Evolutionary conservation across 2,113 vertebrate genomes (phyloP).

Genomic region (Indri indri): DNA sequence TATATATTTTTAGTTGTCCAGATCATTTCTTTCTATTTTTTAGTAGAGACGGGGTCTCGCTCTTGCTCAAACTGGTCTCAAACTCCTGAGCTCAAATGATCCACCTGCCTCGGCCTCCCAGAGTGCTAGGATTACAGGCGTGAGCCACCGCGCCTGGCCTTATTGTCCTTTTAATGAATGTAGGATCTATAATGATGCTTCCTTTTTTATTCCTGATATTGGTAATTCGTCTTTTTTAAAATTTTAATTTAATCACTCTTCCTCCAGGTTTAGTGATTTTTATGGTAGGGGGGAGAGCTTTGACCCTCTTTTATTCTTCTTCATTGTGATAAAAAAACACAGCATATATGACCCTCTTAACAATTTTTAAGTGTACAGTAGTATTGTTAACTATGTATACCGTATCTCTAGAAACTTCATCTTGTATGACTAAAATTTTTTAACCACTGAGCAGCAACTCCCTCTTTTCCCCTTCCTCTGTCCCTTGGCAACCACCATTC

Average conservation of each 20-base stretch:
- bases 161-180: neutral
- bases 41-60: too few species aligned
- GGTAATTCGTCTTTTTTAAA: neutral
- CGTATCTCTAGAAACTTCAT: neutral
- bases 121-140: too few species aligned
- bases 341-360: neutral
- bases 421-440: neutral
- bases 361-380: neutral
- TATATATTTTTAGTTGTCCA: too few species aligned
- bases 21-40: too few species aligned
- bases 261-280: neutral
- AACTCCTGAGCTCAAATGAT: too few species aligned
- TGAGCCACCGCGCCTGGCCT: neutral
- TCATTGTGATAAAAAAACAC: neutral
- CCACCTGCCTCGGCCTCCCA: too few species aligned
- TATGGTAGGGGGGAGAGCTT: neutral
- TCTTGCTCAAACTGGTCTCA: too few species aligned
- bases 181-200: neutral
- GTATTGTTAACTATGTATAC: neutral
- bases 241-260: neutral
- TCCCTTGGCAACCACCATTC: neutral
- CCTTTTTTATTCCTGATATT: neutral
- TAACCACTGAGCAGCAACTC: neutral
- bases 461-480: neutral
- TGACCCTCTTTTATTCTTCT: neutral